These are phyloP conservation scores for Drosophila buzzatii DNA, from an alignment of 2,888 invertebrate genomes.

Conservation along the genomic window DNA sequence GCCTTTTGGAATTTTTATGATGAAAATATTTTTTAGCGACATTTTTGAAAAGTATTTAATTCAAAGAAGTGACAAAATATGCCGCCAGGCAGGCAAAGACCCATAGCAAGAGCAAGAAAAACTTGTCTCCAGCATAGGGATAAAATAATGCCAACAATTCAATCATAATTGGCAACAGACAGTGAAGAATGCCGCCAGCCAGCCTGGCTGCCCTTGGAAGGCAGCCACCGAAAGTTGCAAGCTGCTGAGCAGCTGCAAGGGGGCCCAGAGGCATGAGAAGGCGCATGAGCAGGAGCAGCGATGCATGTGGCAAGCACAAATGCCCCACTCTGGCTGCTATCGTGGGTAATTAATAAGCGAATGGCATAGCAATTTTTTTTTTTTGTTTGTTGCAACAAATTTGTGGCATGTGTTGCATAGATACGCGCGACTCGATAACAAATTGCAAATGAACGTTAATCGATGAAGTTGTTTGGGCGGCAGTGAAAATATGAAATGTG, in stretches of 20 bases:
- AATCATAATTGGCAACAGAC: constrained; percentile 70
- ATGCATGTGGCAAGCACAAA: constrained; percentile 28
- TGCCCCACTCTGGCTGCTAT: constrained; percentile 70
- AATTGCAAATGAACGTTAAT: constrained; percentile 79
- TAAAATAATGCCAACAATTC: constrained; percentile 61
- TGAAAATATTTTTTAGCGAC: constrained; percentile 26
- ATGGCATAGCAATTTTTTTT: constrained; percentile 69
- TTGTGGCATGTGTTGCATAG: constrained; percentile 62
- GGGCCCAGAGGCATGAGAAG: background rate
- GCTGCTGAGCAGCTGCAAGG: background rate
- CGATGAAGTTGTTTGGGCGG: constrained; percentile 73
- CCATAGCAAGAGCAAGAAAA: constrained; percentile 17
- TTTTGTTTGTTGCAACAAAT: constrained; percentile 74
- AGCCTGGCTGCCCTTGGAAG: constrained; percentile 35
- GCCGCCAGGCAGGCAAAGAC: constrained; percentile 27
- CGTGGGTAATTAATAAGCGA: constrained; percentile 74
- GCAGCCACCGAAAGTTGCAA: constrained; percentile 25
- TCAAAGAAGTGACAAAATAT: constrained; percentile 58
- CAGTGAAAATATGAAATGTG: constrained; percentile 69
- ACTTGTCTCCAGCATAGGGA: constrained; percentile 26
- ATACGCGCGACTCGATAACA: constrained; percentile 62
- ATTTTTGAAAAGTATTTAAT: constrained; percentile 42
- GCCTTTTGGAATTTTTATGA: constrained; percentile 21
- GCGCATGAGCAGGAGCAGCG: background rate
- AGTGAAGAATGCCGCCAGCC: constrained; percentile 51